Evolutionary conservation across 2,797 vertebrate species (phyloP), one percentile per base, ranked within the genome.

Genomic region (Tokudaia tokunoshimensis): DNA sequence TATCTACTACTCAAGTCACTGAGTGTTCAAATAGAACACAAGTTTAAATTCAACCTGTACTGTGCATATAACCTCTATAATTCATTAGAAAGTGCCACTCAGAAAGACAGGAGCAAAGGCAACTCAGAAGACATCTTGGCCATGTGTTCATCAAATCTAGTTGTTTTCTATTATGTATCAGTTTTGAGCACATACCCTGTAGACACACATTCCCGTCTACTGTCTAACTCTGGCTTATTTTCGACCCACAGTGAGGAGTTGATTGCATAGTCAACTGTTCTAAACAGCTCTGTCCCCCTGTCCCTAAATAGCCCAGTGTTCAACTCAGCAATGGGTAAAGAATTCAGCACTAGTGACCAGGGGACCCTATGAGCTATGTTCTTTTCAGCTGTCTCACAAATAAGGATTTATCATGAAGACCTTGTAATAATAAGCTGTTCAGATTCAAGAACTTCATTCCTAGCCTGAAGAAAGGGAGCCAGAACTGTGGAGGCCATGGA

Each of bases 1-100:
- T 61, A 88, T 85, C 90, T 22, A 74, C 12, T 55, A 67, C 7
- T 44, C 52, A 90, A 78, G 19, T 82, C 17, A 6, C 72, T 93
- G 70, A 85, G 1, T 70, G 86, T 83, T 96, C 65, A 84, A 91
- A 67, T 7, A 94, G 72, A 97, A 61, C 0, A 11, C 41, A 91
- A 47, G 41, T 63, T 89, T 24, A 34, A 70, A 22, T 81, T 87
- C 57, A 59, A 13, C 52, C 50, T 91, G 50, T 50, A 4, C 50
- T 4, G 10, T 19, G 2, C 2, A 34, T 34, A 13, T 2, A 14
- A 19, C n/a, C 15, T 44, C 10, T 13, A 29, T 0, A 34, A 57
- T 31, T 97, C 70, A 41, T 17, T 80, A 52, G 31, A 31, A 17
- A 74, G 24, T 52, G 37, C 12, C 14, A 59, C n/a, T 31, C 74